Conservation (phyloP, 2,113 vertebrate species). For the Dinomys branickii region DNA sequence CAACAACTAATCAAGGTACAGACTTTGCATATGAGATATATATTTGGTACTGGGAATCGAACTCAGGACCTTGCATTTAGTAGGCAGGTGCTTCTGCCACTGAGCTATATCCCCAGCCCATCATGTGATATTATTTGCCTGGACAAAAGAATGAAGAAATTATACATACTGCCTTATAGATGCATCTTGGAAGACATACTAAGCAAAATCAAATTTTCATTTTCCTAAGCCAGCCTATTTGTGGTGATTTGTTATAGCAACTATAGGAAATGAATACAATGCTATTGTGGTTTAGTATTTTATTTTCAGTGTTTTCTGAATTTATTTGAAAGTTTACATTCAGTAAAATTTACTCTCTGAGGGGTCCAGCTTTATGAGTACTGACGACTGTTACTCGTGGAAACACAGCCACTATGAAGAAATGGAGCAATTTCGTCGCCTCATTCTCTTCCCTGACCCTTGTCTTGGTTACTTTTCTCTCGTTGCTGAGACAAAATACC, state of each 20-base stretch:
- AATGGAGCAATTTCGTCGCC: not conserved
- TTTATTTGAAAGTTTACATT: not conserved
- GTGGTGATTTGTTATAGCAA: not conserved
- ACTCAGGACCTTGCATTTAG: no score
- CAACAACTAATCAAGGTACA: no score
- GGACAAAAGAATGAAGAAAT: not conserved
- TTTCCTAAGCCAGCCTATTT: slow-evolving; percentile 5
- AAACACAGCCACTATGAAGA: not conserved
- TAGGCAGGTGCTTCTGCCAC: no score
- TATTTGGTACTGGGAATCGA: no score
- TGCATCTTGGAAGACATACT: not conserved
- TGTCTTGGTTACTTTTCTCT: no score
- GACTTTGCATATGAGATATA: no score
- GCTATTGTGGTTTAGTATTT: not conserved
- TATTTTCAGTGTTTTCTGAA: not conserved
- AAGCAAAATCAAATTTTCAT: not conserved
- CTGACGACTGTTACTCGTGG: not conserved
- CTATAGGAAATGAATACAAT: not conserved
- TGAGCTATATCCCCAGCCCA: no score
- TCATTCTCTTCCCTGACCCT: not conserved
- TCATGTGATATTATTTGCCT: not conserved
- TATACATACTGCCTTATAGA: not conserved
- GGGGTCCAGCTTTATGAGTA: not conserved
- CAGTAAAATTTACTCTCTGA: not conserved
- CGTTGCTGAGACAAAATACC: no score